Percentiles rank a stretch among this genome's conserved stretches.
Conservation (phyloP, 2,888 invertebrate species). For the Myopa testacea region DNA sequence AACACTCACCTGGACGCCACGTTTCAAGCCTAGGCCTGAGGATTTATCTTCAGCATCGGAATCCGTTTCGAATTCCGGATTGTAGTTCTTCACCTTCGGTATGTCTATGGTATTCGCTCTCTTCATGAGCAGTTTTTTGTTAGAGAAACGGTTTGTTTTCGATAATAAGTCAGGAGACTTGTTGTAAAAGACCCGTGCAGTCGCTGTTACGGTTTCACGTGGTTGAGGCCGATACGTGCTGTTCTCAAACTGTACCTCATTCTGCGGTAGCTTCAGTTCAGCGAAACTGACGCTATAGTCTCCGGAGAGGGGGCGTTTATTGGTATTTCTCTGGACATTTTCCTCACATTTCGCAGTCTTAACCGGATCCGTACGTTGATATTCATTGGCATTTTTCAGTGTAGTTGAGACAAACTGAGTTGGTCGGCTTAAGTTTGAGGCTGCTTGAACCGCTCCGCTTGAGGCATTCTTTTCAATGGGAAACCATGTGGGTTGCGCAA, state of each 20-base stretch:
- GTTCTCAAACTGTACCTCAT: conserved; percentile 12
- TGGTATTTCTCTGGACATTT: conserved; percentile 33
- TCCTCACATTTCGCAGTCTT: not conserved
- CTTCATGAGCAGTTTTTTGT: conserved; percentile 83
- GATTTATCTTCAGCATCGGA: conserved; percentile 64
- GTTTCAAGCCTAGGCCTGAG: conserved; percentile 70
- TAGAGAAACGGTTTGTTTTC: conserved; percentile 61
- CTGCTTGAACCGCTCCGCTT: conserved; percentile 60
- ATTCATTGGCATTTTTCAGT: conserved; percentile 48
- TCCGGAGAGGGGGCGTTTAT: conserved; percentile 57
- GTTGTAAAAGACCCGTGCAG: conserved; percentile 51
- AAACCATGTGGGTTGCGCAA: conserved; percentile 56
- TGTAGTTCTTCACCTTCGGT: conserved; percentile 73
- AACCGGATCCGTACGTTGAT: conserved; percentile 4
- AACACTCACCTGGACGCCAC: conserved; percentile 73
- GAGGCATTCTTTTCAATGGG: conserved; percentile 69
- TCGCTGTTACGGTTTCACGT: conserved; percentile 9
- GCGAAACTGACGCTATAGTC: conserved; percentile 60
- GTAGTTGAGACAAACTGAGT: conserved; percentile 63
- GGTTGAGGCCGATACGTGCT: not conserved
- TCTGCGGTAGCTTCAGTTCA: not conserved
- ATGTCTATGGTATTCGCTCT: conserved; percentile 91
- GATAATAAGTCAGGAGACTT: conserved; percentile 59
- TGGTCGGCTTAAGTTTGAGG: conserved; percentile 59
- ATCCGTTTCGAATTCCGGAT: conserved; percentile 71